A percentile compares a stretch with the other conserved stretches of the same genome.
phyloP scores from a whole-genome alignment of 2,888 invertebrate species.

The Mylabris sibirica region DNA sequence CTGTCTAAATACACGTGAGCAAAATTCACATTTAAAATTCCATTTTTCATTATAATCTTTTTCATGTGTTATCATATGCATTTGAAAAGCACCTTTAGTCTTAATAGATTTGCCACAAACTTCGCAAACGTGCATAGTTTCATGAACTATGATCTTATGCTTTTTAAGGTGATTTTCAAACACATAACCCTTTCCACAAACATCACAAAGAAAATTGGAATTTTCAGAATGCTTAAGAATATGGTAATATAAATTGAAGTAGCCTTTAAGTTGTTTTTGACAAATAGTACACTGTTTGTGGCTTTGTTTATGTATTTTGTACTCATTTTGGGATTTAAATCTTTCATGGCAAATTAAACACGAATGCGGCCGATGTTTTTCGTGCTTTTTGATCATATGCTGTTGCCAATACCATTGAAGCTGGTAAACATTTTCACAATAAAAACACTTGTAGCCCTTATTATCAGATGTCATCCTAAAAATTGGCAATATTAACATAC shows the following conservation, averaged over 20 bases:
- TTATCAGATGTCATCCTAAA: not conserved
- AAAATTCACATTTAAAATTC: slow-evolving; percentile 14
- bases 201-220: slow-evolving; percentile 63
- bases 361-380: not conserved
- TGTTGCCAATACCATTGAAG: not conserved
- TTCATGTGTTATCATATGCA: not conserved
- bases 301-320: not conserved
- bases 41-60: not conserved
- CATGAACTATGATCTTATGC: slow-evolving; percentile 40
- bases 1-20: not conserved
- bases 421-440: not conserved
- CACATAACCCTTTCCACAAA: slow-evolving; percentile 48
- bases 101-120: not conserved
- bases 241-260: slow-evolving; percentile 58
- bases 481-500: too few species aligned
- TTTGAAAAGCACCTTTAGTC: too few species aligned
- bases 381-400: not conserved
- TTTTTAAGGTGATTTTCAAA: slow-evolving; percentile 48
- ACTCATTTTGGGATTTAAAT: not conserved
- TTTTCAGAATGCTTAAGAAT: slow-evolving; percentile 64
- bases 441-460: not conserved
- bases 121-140: not conserved
- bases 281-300: not conserved
- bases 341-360: not conserved
- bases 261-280: not conserved